Evolutionary conservation across 2,888 invertebrate genomes (phyloP).

Genomic region (Cremastobaeus sp.): DNA sequence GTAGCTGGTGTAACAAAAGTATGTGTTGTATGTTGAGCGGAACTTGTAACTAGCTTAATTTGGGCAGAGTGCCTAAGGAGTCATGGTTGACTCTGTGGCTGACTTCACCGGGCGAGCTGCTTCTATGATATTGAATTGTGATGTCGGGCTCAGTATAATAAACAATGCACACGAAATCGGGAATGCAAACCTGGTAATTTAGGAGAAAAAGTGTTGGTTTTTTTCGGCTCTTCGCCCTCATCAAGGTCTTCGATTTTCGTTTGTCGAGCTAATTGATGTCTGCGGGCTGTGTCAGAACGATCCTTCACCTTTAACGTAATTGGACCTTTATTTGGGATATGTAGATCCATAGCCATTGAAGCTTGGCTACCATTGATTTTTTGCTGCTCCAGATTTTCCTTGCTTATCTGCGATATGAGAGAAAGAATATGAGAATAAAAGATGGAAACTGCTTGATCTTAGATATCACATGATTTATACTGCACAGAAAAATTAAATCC

Average conservation of each 20-base stretch:
- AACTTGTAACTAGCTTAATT: too few species aligned
- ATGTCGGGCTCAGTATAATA: background rate
- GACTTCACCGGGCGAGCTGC: too few species aligned
- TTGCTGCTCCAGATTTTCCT: slow-evolving; percentile 72
- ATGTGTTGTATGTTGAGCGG: too few species aligned
- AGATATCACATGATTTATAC: too few species aligned
- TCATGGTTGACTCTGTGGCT: too few species aligned
- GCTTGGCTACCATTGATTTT: slow-evolving; percentile 83
- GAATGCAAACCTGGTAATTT: slow-evolving; percentile 66
- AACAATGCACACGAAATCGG: background rate
- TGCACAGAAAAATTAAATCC: too few species aligned
- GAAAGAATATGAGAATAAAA: slow-evolving; percentile 5
- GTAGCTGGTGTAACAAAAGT: too few species aligned
- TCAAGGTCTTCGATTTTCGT: slow-evolving; percentile 86
- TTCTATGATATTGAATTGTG: background rate
- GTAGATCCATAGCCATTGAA: slow-evolving; percentile 88
- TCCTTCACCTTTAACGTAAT: slow-evolving; percentile 82
- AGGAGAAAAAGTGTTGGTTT: slow-evolving; percentile 64
- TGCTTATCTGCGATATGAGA: slow-evolving; percentile 37
- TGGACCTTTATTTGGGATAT: slow-evolving; percentile 82
- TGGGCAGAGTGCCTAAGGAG: too few species aligned
- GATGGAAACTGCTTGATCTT: too few species aligned
- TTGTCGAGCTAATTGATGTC: slow-evolving; percentile 87
- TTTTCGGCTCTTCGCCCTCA: slow-evolving; percentile 74
- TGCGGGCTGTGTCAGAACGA: slow-evolving; percentile 84